phyloP scores from a whole-genome alignment of 2,113 vertebrate species.

The Sylvilagus bachmani region DNA sequence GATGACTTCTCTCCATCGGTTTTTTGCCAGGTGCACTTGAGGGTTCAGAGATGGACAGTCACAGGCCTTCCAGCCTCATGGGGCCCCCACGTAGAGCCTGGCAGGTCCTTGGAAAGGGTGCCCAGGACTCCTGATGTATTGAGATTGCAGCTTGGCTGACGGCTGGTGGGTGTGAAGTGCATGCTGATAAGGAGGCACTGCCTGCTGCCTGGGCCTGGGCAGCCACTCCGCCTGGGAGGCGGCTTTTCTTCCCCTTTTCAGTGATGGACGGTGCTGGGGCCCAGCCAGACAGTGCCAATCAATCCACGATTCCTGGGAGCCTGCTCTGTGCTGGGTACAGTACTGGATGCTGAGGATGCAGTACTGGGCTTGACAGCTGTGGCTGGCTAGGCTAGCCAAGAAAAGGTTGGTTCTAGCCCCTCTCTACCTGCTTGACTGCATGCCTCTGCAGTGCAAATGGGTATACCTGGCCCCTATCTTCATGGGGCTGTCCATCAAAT shows the following conservation, averaged over 20 bases:
- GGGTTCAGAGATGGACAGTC: not conserved
- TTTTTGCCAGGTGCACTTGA: not conserved
- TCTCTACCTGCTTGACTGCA: no score
- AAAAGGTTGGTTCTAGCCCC: not conserved
- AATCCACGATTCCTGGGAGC: not conserved
- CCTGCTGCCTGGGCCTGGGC: not conserved
- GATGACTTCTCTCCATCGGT: not conserved
- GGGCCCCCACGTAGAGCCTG: not conserved
- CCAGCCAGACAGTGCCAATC: not conserved
- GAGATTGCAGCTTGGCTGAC: slow-evolving; percentile 4
- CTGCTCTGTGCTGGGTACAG: not conserved
- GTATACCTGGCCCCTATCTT: not conserved
- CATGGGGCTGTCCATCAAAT: not conserved
- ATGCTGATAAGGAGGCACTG: not conserved
- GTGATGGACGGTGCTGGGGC: not conserved
- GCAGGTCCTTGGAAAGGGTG: not conserved
- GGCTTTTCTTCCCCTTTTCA: not conserved
- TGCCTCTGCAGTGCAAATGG: not conserved
- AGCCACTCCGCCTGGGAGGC: not conserved
- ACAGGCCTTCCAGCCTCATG: not conserved
- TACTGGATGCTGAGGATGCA: not conserved
- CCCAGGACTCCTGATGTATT: not conserved
- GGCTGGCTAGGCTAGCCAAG: not conserved
- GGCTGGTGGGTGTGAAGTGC: not conserved
- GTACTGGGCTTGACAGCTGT: fast-evolving